Base-by-base conservation (phyloP, 1,140 invertebrate species). In the Drosophila bocqueti region DNA sequence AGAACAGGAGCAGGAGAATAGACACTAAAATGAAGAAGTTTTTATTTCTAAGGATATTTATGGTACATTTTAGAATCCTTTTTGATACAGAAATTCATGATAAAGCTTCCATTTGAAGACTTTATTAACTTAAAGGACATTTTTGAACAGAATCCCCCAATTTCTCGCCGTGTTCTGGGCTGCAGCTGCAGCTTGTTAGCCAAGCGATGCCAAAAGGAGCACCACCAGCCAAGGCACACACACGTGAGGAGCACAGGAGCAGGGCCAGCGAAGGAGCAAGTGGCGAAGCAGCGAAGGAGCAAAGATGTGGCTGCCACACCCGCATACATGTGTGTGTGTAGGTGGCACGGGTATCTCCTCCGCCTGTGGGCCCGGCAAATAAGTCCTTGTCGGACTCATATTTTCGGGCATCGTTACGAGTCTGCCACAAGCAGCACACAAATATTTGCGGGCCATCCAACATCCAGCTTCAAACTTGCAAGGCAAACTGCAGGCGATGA, bases 131-230 rank as follows among this genome's bases (percentile, higher is more conserved):
- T 34, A 4, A 4, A 34, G 2, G 31, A 10, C 31, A 34, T 34
- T 34, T 11, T 34, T 9, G 31, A 34, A 34, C 0, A 10, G 9
- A 34, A 34, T 3, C 3, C 10, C 36, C 1, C 13, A 54, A 46
- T 45, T 52, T 54, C 63, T 50, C 3, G 8, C 29, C 40, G 49
- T 71, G 64, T 40, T 16, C 15, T 29, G 29, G 64, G 43, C 42
- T 64, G 71, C 42, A 74, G 61, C 65, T 83, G 79, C 83, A 86
- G 68, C 68, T 82, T 82, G 78, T 86, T 86, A 86, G 68, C 75
- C 60, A 75, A 74, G 81, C 64, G 57, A 68, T 52, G 65, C 52
- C 65, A 77, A 47, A 78, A 13, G 34, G 10, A 36, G 34, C 10
- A 36, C 11, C 11, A 13, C 11, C 36, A 38, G 36, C 36, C 36